Conservation (phyloP, 2,113 vertebrate species). For the Tachycineta bicolor region DNA sequence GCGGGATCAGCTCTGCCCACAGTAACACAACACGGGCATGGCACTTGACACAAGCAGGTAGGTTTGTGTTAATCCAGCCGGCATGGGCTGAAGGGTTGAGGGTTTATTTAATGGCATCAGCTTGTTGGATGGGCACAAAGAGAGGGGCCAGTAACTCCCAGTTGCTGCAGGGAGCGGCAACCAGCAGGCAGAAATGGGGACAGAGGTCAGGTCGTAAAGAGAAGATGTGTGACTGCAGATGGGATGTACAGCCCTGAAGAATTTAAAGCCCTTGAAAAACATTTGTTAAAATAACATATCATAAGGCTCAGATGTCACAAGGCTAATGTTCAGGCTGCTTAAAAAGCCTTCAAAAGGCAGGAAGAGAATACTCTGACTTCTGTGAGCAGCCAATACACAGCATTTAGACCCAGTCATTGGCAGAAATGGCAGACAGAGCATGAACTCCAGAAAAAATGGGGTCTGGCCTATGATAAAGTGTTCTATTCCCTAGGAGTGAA, state of each 20-base stretch:
- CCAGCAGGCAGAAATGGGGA: background rate
- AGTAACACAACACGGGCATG: rapidly evolving
- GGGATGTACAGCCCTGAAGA: background rate
- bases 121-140: rapidly evolving
- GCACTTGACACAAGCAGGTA: no score
- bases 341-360: background rate
- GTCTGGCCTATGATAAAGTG: background rate
- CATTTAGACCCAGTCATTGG: background rate
- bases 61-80: background rate
- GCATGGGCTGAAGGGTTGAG: rapidly evolving
- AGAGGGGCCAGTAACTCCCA: background rate
- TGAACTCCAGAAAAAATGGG: background rate
- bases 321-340: background rate
- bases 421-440: background rate
- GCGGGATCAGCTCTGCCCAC: background rate
- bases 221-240: background rate
- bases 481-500: background rate
- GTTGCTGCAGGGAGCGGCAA: background rate
- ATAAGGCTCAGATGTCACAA: background rate
- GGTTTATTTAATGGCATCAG: no score
- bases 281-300: background rate
- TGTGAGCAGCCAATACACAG: background rate
- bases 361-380: background rate
- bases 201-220: background rate
- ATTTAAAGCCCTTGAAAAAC: background rate